Evolutionary conservation across 2,113 vertebrate genomes (phyloP), one percentile per base, ranked within the genome.

Genomic region (Indicator indicator): DNA sequence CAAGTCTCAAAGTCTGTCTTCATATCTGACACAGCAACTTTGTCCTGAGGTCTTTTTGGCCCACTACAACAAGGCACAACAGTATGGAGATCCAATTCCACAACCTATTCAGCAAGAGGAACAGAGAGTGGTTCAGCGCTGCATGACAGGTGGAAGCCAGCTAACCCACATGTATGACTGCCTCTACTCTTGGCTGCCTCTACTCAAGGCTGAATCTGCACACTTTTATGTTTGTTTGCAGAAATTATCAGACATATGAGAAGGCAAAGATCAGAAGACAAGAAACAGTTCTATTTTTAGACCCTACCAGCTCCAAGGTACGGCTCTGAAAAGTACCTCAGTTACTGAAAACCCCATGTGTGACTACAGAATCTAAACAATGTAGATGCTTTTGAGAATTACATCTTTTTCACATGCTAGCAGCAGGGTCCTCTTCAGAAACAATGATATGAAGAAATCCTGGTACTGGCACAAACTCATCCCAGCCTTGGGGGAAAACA

Each of bases 51-150:
- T 91, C 99, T 97, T 95, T 99, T 99, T 27, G 99, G 99, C 72
- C 99, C 99, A 21, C 99, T 99, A 94, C 99, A 99, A 97, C 99
- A 99, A 5, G 99, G 99, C 30, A 99, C 99, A 13, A 99, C 99
- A 4, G 98, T 97, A 54, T 93, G 95, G 40, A 99, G 98, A 93
- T 99, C 98, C 96, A 99, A 88, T 91, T 98, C 98, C 60, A 98
- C 97, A 87, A 98, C 94, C 98, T 99, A 97, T 16, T 97, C 77
- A 75, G 50, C 15, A 76, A 83, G 30, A 86, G 52, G 74, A 93
- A 97, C 67, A 59, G 40, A 32, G 30, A 40, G 55, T 1, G 1
- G 44, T 12, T 80, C 52, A 74, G 59, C 42, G 76, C 12, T 69
- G 20, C 40, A 38, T 11, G 26, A 32, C 15, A 85, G 36, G 9